Base-by-base conservation (phyloP, 2,888 invertebrate genomes). In the Epinotia bilunana region DNA sequence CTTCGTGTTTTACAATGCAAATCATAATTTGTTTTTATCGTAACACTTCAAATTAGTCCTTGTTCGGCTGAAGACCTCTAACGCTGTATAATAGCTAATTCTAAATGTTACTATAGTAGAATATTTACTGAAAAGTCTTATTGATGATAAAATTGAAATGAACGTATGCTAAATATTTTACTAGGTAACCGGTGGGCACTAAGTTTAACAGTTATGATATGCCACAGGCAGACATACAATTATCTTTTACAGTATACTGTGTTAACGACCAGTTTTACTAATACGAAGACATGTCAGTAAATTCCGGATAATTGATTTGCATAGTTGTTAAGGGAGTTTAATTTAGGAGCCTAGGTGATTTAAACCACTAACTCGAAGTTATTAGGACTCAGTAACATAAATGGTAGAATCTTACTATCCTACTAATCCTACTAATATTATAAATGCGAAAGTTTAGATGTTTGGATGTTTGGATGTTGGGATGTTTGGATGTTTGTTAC, bases 201-300 rank as follows among this genome's bases (percentile, higher is more conserved):
- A 39, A 18, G 53, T 69, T 46, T 60, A n/a, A 2, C 23, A 58
- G 53, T 58, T 43, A 68, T 43, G 68, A 68, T 43, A 68, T 43
- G 68, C 58, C 28, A 28, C 62, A 55, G 0, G 33, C 18, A 67
- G 20, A 43, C 57, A 43, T 43, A n/a, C 43, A 68, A 68, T 43
- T 43, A 67, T 67, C 18, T 67, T 55, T 55, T 1, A 39, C 55
- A 55, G 39, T 57, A 39, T 57, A 68, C 20, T 43, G 18, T 39
- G 62, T 16, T 39, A 57, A 4, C 9, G 20, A 68, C 57, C 57
- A 20, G 20, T 18, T 68, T 57, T 68, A 39, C 57, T 39, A 57
- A 43, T 58, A 57, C 23, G 57, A 16, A 68, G 20, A 7, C 6
- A 33, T 33, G 33, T 18, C 55, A 55, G 65, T 20, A 58, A 57